Evolutionary conservation across 2,113 vertebrate species (phyloP), one percentile per base, ranked within the genome.

Genomic region (Gymnorhina tibicen): DNA sequence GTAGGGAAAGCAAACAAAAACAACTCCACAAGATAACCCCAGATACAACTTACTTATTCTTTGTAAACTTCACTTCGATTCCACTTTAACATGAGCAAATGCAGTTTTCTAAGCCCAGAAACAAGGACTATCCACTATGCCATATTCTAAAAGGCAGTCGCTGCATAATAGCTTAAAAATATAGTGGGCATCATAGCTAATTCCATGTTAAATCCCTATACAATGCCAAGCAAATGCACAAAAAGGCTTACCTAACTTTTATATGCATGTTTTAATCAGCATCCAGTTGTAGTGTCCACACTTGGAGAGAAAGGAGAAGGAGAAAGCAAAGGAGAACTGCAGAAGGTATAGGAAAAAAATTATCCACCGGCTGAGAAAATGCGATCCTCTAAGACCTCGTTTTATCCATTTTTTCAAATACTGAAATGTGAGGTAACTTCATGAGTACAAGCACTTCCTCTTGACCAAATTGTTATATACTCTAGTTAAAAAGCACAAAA

Each of bases 91-190:
- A 18, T 4, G 28, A 87, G 16, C 26, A 92, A 75, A 47, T 13
- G 8, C 11, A 42, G 19, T 52, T 52, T 81, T 50, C 8, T 19
- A 82, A 55, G 24, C 55, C 18, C 49, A 84, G 44, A 68, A 94
- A 56, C 4, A 63, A 35, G 20, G 8, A 39, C 30, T 2, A 47
- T 18, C 33, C 62, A 52, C 28, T 41, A 78, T 1, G 7, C 23
- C 9, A 44, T 3, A 39, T 1, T 13, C 17, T 47, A 68, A 56
- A 87, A 80, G 8, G n/a, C 26, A 91, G 19, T 2, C 0, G 0
- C 28, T 58, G 18, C 70, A 16, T 9, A 62, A 27, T 3, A 66
- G 16, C 21, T 64, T 9, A 72, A 44, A 87, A 26, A 46, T 13
- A 20, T 1, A 50, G 5, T 15, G 75, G 21, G 27, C 14, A 56